Base-by-base conservation (phyloP, 2,113 vertebrate species). In the Pundamilia nyererei region DNA sequence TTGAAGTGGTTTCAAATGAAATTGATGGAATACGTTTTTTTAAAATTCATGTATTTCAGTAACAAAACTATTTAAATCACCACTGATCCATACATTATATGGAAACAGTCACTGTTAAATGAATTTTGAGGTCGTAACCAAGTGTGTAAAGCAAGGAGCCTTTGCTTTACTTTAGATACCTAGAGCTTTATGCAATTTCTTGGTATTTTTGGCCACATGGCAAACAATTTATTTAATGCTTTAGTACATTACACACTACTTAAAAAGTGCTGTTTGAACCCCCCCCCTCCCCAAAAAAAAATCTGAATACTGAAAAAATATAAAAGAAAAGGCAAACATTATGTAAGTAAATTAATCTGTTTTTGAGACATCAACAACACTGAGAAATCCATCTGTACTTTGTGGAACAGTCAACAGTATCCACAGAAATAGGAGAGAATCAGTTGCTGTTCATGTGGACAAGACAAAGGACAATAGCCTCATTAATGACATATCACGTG, bases 391-490 rank as follows among this genome's bases (percentile, higher is more conserved):
- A 56, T 70, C 33, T 42, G 11, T 79, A 79, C 58, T 86, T 53
- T 29, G 45, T 84, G 75, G 60, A 54, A 29, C n/a, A 40, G 62
- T 15, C 38, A 29, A 86, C 35, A 31, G 45, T 29, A 81, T 49
- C 21, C 29, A 45, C 5, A 13, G 35, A 56, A 56, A 40, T 47
- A 26, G 24, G 45, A 51, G 13, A n/a, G 33, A 87, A 87, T 87
- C 68, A 82, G 87, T 87, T 89, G 86, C 87, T 92, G 86, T 88
- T 91, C 38, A 82, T 38, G 84, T 17, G 68, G 72, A 85, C 82
- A 54, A 58, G 58, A 91, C 89, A 94, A 87, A 87, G 80, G 80
- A 94, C 91, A 92, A 92, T 87, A 85, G 90, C 35, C 62, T 90
- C 85, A 91, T 91, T 89, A 89, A 88, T 91, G 84, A 33, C 14